Base-by-base conservation (phyloP, 2,888 invertebrate genomes). In the Lucinisca nassula region DNA sequence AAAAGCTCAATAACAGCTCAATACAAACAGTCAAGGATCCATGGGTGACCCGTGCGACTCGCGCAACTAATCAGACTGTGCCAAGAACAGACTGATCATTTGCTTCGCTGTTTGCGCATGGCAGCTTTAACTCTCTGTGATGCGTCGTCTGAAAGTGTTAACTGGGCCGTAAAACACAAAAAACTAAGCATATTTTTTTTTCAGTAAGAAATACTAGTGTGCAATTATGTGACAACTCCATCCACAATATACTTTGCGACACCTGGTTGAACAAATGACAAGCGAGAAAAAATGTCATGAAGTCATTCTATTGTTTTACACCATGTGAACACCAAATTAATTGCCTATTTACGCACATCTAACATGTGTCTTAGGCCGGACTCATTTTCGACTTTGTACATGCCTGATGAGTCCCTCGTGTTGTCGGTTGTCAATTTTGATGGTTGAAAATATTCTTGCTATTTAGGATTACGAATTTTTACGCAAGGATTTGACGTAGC, bases 231-330 rank as follows among this genome's bases (percentile, higher is more conserved):
- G 67, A 35, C 67, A 35, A 67, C 67, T 27, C 35, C 17, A 35
- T 35, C 21, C 21, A n/a, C 67, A 35, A 17, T 35, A 35, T 67
- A 3, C 35, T 67, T 67, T 67, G 67, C 67, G 67, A 67, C 67
- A 67, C 67, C 67, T 67, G 67, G 67, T 10, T 17, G 3, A 21
- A 67, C 67, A 67, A 67, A 67, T 67, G 67, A 67, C 67, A 67
- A 67, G 67, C 67, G 32, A 67, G 67, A 67, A 67, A 45, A 45
- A 67, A 3, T 35, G 67, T 67, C 67, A 35, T 67, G 4, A 67
- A 67, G 24, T 67, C 67, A 67, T 67, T 35, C 67, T 35, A 21
- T 67, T 67, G 67, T 67, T 67, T 67, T 35, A 67, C 35, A 67
- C 67, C 35, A 10, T 67, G 35, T 67, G 67, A 67, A 67, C 67